Evolutionary conservation across 2,888 invertebrate species (phyloP).

Genomic region (Nomada fucata): DNA sequence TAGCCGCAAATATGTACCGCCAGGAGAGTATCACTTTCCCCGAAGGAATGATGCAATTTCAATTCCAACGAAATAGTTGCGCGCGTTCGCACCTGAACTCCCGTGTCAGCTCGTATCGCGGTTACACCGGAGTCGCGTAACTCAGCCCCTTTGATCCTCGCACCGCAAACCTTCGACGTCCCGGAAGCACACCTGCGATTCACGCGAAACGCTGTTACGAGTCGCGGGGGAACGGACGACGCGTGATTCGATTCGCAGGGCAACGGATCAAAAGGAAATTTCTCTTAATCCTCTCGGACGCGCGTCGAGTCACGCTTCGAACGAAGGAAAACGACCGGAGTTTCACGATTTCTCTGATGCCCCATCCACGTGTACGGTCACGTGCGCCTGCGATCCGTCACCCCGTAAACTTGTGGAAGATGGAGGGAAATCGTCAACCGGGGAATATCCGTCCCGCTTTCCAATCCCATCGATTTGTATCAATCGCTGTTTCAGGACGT

Average conservation of each 20-base stretch:
- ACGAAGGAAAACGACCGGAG: constrained; percentile 8
- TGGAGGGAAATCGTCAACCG: constrained; percentile 37
- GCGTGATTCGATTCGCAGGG: constrained; percentile 4
- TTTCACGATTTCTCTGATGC: constrained; percentile 45
- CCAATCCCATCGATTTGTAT: constrained; percentile 28
- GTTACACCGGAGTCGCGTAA: constrained; percentile 6
- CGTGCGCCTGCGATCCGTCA: constrained; percentile 59
- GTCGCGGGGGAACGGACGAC: constrained; percentile 16
- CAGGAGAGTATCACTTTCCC: constrained; percentile 1
- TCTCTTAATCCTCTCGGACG: constrained; percentile 57
- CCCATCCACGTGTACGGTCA: constrained; percentile 57
- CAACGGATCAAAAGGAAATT: constrained; percentile 42
- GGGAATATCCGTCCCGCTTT: constrained; percentile 36
- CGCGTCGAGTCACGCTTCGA: constrained; percentile 57
- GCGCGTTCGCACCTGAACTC: constrained; percentile 16
- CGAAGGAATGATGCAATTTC: not conserved
- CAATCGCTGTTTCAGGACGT: constrained; percentile 19
- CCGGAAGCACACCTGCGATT: constrained; percentile 46
- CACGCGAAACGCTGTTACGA: constrained; percentile 22
- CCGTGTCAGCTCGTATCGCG: constrained; percentile 35
- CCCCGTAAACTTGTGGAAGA: constrained; percentile 60
- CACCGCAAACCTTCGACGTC: constrained; percentile 32
- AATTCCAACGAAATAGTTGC: constrained; percentile 2
- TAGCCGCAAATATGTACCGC: too few species aligned
- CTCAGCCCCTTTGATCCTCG: not conserved